Conservation (phyloP, 2,797 vertebrate genomes). For the Trematomus bernacchii region DNA sequence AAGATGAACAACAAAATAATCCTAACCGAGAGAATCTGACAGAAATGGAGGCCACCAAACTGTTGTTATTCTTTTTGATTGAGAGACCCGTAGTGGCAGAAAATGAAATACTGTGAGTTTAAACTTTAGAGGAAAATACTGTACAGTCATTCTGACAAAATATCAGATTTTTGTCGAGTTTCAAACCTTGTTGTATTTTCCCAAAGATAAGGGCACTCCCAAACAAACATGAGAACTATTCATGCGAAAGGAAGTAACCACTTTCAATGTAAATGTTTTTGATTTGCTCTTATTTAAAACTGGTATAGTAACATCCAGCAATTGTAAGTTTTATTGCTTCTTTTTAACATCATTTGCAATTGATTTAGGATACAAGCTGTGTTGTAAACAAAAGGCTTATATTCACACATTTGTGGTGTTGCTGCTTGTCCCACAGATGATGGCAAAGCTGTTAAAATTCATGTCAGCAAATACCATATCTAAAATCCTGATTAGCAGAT, state of each 20-base stretch:
- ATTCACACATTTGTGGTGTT: background rate
- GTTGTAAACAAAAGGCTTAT: background rate
- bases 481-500: background rate
- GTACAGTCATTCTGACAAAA: background rate
- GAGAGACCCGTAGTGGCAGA: too few relatives aligned
- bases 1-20: too few relatives aligned
- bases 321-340: background rate
- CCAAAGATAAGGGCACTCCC: background rate
- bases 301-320: background rate
- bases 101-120: too few relatives aligned
- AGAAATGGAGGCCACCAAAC: too few relatives aligned
- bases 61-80: too few relatives aligned
- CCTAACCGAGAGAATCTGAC: too few relatives aligned
- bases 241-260: background rate
- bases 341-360: background rate
- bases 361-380: background rate
- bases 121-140: background rate
- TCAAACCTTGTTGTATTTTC: background rate
- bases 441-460: background rate
- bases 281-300: background rate
- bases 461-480: background rate
- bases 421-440: background rate
- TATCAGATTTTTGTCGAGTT: background rate
- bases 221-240: background rate
- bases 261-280: background rate